Base-by-base conservation (phyloP, 1,140 invertebrate species). In the Scaptomyza graminum region DNA sequence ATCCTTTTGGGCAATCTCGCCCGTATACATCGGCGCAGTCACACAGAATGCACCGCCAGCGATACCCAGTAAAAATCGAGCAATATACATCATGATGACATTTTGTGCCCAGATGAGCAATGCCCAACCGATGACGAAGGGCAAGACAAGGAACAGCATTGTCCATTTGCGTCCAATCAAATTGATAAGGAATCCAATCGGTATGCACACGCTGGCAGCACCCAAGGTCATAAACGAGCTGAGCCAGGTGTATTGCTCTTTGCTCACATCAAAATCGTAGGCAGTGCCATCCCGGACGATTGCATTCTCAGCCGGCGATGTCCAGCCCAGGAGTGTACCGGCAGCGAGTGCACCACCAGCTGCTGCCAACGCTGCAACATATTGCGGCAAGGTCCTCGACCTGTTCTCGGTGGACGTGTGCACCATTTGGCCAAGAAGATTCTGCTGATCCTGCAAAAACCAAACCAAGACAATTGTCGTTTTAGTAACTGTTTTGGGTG, bases 21-120 rank as follows among this genome's bases (percentile, higher is more conserved):
- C 95, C 0, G 96, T 95, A 81, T 97, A 98, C 54, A 96, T 93
- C 0, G 96, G 96, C 0, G 94, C 95, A 0, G 95, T 94, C 1
- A 96, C 95, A 65, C 95, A 96, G 71, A 95, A 96, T 0, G 95
- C 94, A 44, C 96, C 96, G 46, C 94, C 94, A 9, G 94, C 94
- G 2, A 96, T 74, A 69, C 96, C 96, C 3, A 94, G 94, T 3
- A 97, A 94, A 61, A 97, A 95, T 56, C 96, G 93, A 1, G 96
- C 96, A 0, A 94, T 91, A 63, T 95, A 95, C 15, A 96, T 93
- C 93, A 96, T 95, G 2, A 90, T 91, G 1, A 96, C 92, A 59
- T 94, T 94, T 11, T 93, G 79, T 1, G 95, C 93, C 90, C 94
- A 95, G 55, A 95, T 95, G n/a, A 97, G 95, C 0, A 96, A 76